Percentiles rank a stretch among this genome's conserved stretches.
phyloP scores from a whole-genome alignment of 30 jellyfish, hydroid and myxozoan genomes.

The Catostylus mosaicus region DNA sequence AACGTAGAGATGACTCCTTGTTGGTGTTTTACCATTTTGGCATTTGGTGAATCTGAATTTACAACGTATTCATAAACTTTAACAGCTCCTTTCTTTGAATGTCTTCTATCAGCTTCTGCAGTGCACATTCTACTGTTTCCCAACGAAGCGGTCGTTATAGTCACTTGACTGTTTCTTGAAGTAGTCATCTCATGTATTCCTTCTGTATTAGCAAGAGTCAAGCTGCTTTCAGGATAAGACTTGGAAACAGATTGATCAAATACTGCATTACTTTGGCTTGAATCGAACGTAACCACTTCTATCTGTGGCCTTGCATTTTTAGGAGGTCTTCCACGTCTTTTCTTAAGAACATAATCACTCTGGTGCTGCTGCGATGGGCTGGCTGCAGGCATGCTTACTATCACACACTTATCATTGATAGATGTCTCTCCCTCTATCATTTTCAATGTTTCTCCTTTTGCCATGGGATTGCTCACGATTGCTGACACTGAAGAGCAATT shows the following conservation, averaged over 20 bases:
- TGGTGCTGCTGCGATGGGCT: neutral
- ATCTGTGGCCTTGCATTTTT: constrained; percentile 17
- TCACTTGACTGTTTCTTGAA: neutral
- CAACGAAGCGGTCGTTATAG: constrained; percentile 4
- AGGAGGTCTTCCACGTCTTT: constrained; percentile 71
- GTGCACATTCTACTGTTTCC: constrained; percentile 37
- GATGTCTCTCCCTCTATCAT: no score
- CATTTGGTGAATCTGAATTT: constrained; percentile 41
- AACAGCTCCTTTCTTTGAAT: constrained; percentile 28
- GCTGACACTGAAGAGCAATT: no score
- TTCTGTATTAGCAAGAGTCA: neutral
- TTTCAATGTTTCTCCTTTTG: neutral
- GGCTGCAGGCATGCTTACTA: constrained; percentile 3
- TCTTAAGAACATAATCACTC: neutral
- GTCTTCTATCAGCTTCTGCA: constrained; percentile 31
- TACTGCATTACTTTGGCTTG: neutral
- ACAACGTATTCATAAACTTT: constrained; percentile 46
- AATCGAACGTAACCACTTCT: neutral
- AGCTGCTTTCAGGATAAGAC: neutral
- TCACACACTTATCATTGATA: neutral
- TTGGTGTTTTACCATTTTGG: constrained; percentile 56
- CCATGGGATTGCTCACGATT: no score
- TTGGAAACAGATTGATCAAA: neutral
- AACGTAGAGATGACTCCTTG: constrained; percentile 45
- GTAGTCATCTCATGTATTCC: neutral